These are phyloP conservation scores for Noctua janthe DNA, from an alignment of 2,888 invertebrate species.

Conservation along the genomic window DNA sequence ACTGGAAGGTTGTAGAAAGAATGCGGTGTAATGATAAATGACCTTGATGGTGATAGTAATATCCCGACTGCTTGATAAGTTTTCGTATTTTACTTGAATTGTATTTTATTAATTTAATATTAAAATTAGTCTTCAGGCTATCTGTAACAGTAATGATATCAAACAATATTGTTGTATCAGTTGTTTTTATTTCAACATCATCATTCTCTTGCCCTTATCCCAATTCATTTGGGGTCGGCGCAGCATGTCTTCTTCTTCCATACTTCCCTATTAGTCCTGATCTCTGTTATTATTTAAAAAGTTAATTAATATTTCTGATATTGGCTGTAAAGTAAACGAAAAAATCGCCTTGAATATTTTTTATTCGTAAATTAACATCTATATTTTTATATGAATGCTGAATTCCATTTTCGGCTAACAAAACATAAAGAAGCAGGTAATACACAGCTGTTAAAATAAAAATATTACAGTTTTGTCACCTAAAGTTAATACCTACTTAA, in stretches of 20 bases:
- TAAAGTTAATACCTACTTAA: background rate
- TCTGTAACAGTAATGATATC: background rate
- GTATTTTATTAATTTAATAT: background rate
- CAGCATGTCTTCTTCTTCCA: no score
- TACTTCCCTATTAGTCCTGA: no score
- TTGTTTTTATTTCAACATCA: background rate
- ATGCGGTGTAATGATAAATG: background rate
- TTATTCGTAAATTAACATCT: background rate
- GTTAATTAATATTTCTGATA: background rate
- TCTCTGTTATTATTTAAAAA: background rate
- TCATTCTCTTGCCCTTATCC: no score
- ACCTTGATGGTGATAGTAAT: background rate
- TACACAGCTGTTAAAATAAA: constrained; percentile 30
- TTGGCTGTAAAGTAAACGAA: constrained; percentile 14
- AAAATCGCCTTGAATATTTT: constrained; percentile 2
- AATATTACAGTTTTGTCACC: constrained; percentile 2
- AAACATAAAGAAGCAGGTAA: background rate
- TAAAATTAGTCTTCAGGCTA: background rate
- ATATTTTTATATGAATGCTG: background rate
- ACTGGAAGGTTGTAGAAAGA: background rate
- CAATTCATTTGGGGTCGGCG: no score
- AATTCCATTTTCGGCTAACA: background rate
- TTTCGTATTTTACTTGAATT: background rate
- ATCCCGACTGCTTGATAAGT: background rate
- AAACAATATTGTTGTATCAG: constrained; percentile 27